Conservation (phyloP, 1,140 invertebrate species). For the Drosophila grimshawi region DNA sequence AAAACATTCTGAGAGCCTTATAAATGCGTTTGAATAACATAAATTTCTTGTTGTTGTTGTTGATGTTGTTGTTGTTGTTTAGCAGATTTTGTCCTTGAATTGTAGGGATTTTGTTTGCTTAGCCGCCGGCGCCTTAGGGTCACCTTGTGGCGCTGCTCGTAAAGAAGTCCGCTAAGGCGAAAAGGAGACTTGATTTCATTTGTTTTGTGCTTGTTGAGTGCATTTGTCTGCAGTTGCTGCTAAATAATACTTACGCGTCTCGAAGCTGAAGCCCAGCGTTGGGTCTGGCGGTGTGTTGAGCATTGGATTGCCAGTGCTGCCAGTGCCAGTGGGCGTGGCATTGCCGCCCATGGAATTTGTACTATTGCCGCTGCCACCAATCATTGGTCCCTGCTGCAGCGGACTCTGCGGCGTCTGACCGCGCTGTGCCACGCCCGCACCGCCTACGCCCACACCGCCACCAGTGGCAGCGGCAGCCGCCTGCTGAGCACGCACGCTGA, state of each 20-base stretch:
- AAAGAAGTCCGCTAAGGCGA: conserved; percentile 70
- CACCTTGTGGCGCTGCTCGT: conserved; percentile 80
- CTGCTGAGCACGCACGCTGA: conserved; percentile 91
- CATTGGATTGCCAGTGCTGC: conserved; percentile 67
- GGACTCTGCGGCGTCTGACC: conserved; percentile 81
- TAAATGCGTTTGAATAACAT: conserved; percentile 71
- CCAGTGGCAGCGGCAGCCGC: conserved; percentile 67
- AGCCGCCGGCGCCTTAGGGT: conserved; percentile 71
- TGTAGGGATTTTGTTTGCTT: conserved; percentile 5
- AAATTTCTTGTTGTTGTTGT: conserved; percentile 29
- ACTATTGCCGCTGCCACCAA: conserved; percentile 67
- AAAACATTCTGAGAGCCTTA: conserved; percentile 57
- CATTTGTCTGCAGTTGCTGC: not conserved
- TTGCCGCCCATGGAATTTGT: conserved; percentile 78
- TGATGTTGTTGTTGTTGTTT: conserved; percentile 17
- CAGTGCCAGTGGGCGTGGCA: conserved; percentile 61
- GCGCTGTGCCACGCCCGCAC: conserved; percentile 54
- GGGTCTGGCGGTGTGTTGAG: conserved; percentile 80
- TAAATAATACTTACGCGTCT: conserved; percentile 65
- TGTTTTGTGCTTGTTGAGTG: too few species aligned
- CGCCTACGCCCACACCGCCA: conserved; percentile 52
- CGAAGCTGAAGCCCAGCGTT: conserved; percentile 80
- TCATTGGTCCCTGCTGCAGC: conserved; percentile 70
- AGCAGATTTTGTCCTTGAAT: conserved; percentile 35
- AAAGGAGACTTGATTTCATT: not conserved